These are phyloP conservation scores for Siderastrea siderea DNA, from an alignment of 92 coral and sea anemone genomes.

Conservation along the genomic window DNA sequence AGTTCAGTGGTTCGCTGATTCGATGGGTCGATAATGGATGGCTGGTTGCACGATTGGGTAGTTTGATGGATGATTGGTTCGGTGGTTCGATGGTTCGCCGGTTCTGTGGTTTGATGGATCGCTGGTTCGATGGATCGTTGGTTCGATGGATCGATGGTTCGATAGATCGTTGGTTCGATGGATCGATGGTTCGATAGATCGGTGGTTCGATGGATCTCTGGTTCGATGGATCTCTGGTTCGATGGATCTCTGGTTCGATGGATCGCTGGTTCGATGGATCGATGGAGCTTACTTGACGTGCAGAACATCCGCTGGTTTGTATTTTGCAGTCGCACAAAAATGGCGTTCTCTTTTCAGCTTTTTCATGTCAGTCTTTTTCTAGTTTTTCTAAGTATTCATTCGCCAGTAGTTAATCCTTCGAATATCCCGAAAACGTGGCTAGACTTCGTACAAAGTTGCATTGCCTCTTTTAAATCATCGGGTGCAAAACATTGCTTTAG, in stretches of 20 bases:
- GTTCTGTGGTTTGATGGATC: constrained; percentile 14
- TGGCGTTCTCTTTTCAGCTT: constrained; percentile 26
- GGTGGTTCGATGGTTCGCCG: constrained; percentile 7
- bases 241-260: neutral
- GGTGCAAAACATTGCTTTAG: constrained; percentile 23
- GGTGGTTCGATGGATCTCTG: too few relatives aligned
- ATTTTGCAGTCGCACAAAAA: constrained; percentile 12
- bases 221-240: constrained; percentile 26
- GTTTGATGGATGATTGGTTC: neutral
- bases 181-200: too few relatives aligned
- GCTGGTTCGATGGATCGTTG: too few relatives aligned
- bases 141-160: too few relatives aligned
- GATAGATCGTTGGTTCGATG: too few relatives aligned
- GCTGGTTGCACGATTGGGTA: neutral
- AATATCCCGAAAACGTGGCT: constrained; percentile 24
- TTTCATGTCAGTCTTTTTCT: constrained; percentile 21
- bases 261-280: neutral
- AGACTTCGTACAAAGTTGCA: constrained; percentile 31
- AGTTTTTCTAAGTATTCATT: constrained; percentile 2
- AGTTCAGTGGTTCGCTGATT: too few relatives aligned
- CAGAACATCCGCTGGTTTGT: neutral
- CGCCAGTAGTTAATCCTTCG: constrained; percentile 8
- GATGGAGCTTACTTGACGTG: constrained; percentile 10
- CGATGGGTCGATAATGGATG: neutral
- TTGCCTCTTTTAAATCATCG: neutral